Evolutionary conservation across 2,797 vertebrate species (phyloP).

Genomic region (Coendou prehensilis): DNA sequence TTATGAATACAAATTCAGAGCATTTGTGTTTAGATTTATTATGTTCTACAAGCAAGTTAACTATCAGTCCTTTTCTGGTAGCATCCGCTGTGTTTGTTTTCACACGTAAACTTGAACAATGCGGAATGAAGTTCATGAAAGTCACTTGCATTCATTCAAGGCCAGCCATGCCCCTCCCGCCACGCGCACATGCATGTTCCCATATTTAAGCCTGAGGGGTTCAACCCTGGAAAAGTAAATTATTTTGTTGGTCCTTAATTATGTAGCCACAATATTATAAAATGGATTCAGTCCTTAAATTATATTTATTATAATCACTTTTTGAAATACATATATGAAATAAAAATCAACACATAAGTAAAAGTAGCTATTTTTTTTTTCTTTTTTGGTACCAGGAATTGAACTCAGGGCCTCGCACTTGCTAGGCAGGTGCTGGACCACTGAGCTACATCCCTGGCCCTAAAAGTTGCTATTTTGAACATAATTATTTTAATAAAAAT

Average conservation of each 20-base stretch:
- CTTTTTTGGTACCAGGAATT: neutral
- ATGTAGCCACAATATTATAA: neutral
- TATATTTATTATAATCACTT: neutral
- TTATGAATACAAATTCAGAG: constrained; percentile 30
- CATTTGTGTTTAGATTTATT: neutral
- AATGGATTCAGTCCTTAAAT: neutral
- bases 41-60: neutral
- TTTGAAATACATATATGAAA: constrained; percentile 16
- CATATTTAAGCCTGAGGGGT: neutral
- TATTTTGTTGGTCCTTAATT: neutral
- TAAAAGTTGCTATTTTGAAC: constrained; percentile 20
- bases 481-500: constrained; percentile 45
- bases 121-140: neutral
- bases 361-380: constrained; percentile 2
- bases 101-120: neutral
- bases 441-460: neutral
- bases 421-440: neutral
- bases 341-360: neutral
- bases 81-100: neutral
- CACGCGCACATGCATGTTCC: neutral
- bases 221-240: neutral
- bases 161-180: neutral
- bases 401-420: neutral
- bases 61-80: neutral
- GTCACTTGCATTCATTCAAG: neutral